A percentile compares a stretch with the other conserved stretches of the same genome.
These are phyloP conservation scores for Epicauta chinensis DNA, from an alignment of 1,140 invertebrate genomes.

Conservation along the genomic window DNA sequence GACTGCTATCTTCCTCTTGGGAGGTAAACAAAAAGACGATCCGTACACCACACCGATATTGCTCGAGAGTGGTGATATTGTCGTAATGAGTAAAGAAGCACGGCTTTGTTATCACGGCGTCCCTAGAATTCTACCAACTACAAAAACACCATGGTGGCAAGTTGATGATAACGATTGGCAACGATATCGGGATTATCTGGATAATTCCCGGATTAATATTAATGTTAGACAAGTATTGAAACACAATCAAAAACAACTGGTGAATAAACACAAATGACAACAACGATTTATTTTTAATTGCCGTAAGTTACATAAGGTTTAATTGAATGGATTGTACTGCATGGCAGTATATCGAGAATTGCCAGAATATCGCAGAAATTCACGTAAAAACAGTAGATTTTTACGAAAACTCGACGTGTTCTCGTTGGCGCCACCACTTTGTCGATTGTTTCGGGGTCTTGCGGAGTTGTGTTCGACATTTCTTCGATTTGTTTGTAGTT, in stretches of 20 bases:
- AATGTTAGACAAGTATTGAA: conserved; percentile 67
- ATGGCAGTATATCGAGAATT: conserved; percentile 11
- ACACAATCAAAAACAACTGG: conserved; percentile 33
- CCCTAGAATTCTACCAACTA: conserved; percentile 61
- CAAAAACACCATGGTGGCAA: conserved; percentile 35
- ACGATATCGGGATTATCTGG: conserved; percentile 55
- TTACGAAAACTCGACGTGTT: conserved; percentile 5
- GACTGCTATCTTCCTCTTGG: conserved; percentile 78
- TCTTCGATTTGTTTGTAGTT: too few relatives aligned
- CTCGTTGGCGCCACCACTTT: neutral
- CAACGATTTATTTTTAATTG: conserved; percentile 7
- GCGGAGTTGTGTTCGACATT: too few relatives aligned
- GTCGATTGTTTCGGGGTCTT: conserved; percentile 2
- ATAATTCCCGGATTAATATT: conserved; percentile 63
- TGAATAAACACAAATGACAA: conserved; percentile 3
- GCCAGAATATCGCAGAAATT: conserved; percentile 18
- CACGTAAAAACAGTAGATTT: conserved; percentile 11
- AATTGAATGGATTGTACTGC: conserved; percentile 16
- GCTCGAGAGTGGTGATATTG: conserved; percentile 72
- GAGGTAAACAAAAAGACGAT: conserved; percentile 58
- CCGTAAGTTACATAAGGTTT: conserved; percentile 15
- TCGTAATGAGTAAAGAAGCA: conserved; percentile 73
- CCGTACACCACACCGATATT: conserved; percentile 61
- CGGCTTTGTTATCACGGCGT: conserved; percentile 78
- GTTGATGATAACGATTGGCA: conserved; percentile 50